These are phyloP conservation scores for Philopedon plagiatum DNA, from an alignment of 2,888 invertebrate genomes.

Conservation along the genomic window DNA sequence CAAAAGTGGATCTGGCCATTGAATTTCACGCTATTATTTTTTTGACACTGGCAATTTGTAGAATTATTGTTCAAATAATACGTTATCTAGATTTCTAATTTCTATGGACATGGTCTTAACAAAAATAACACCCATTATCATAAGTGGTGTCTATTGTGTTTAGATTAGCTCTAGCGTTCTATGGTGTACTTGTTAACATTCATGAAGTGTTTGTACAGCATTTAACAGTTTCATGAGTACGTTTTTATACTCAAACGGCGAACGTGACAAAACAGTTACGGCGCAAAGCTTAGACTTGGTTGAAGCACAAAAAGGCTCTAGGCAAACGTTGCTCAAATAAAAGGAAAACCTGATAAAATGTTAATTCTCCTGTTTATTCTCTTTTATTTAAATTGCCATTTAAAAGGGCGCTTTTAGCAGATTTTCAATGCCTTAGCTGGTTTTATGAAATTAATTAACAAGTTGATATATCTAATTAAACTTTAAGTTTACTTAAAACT, in stretches of 20 bases:
- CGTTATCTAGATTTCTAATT: too few species aligned
- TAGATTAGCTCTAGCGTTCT: conserved; percentile 58
- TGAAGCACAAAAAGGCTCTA: conserved; percentile 44
- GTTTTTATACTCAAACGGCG: conserved; percentile 61
- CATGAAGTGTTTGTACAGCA: conserved; percentile 65
- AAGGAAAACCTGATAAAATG: conserved; percentile 48
- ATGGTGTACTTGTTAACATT: conserved; percentile 65
- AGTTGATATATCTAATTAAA: not conserved
- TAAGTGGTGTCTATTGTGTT: conserved; percentile 44
- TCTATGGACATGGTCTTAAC: too few species aligned
- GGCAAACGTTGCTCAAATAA: conserved; percentile 49
- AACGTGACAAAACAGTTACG: conserved; percentile 59
- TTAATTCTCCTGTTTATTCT: conserved; percentile 46
- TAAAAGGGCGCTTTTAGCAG: conserved; percentile 23
- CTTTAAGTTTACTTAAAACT: not conserved
- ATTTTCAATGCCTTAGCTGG: conserved; percentile 17
- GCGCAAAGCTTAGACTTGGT: conserved; percentile 40
- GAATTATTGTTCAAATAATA: too few species aligned
- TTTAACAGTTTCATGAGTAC: conserved; percentile 66
- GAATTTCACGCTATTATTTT: too few species aligned
- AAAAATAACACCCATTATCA: not conserved
- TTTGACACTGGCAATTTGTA: too few species aligned
- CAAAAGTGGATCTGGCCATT: too few species aligned
- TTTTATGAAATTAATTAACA: conserved; percentile 8
- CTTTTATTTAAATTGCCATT: conserved; percentile 40